These are phyloP conservation scores for Lagorchestes hirsutus DNA, from an alignment of 2,797 vertebrate species.

Conservation along the genomic window DNA sequence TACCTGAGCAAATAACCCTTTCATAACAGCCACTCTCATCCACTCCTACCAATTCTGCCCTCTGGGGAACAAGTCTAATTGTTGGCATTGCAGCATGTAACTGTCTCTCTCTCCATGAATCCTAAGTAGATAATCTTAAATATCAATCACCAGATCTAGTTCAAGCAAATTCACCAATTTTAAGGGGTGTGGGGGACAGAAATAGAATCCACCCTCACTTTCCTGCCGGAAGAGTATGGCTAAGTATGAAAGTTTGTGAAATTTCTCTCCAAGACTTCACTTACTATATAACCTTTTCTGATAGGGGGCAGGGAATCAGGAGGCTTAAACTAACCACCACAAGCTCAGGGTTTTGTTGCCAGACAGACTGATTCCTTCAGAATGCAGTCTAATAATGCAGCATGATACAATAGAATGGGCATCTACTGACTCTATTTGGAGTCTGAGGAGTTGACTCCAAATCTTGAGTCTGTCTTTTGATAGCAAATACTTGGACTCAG, in stretches of 20 bases:
- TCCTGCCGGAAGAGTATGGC: neutral
- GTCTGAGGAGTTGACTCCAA: neutral
- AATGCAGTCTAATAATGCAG: neutral
- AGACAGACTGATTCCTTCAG: neutral
- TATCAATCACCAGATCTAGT: neutral
- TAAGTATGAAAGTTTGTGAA: neutral
- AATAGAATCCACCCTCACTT: neutral
- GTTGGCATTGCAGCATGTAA: neutral
- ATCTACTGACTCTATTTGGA: neutral
- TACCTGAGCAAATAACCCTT: neutral
- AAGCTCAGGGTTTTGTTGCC: neutral
- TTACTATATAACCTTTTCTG: neutral
- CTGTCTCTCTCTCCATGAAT: neutral
- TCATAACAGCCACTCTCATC: neutral
- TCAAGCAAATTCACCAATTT: neutral
- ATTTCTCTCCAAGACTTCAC: neutral
- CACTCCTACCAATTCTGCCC: neutral
- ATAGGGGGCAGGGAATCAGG: neutral
- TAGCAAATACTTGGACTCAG: neutral
- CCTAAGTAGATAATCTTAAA: neutral
- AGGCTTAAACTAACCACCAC: neutral
- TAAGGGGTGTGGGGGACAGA: neutral
- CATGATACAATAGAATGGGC: neutral
- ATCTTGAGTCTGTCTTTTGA: neutral
- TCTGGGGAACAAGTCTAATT: neutral